A percentile compares a stretch with the other conserved stretches of the same genome.
These are phyloP conservation scores for Argyra leucocephala DNA, from an alignment of 2,888 invertebrate species.

Conservation along the genomic window DNA sequence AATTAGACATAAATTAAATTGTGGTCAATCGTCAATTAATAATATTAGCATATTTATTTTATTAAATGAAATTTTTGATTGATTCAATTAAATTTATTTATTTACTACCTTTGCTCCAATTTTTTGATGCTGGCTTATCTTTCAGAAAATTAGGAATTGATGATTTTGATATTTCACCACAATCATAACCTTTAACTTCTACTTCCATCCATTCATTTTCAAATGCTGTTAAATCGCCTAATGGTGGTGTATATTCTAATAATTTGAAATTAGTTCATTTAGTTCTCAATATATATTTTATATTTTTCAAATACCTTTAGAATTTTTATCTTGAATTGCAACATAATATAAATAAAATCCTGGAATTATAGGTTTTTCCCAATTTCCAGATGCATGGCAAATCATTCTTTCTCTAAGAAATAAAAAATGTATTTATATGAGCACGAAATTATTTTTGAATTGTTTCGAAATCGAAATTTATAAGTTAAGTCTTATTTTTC, in stretches of 20 bases:
- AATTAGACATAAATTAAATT: background rate
- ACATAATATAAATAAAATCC: constrained; percentile 92
- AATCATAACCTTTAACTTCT: constrained; percentile 50
- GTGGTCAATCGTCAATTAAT: background rate
- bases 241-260: constrained; percentile 54
- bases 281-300: background rate
- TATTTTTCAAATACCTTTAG: constrained; percentile 31
- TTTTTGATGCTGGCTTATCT: constrained; percentile 35
- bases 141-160: constrained; percentile 38
- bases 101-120: constrained; percentile 31
- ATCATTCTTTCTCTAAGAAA: constrained; percentile 61
- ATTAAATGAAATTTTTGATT: no score
- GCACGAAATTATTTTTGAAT: no score
- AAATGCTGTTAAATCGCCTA: constrained; percentile 69
- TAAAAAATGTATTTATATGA: no score
- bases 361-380: constrained; percentile 65
- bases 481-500: no score
- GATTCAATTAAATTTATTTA: constrained; percentile 12
- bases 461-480: no score
- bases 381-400: constrained; percentile 84
- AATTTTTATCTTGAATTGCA: constrained; percentile 48
- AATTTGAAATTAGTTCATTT: background rate
- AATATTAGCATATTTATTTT: no score
- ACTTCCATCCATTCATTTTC: constrained; percentile 90
- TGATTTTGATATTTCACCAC: constrained; percentile 24